These are phyloP conservation scores for Brassicogethes aeneus DNA, from an alignment of 2,888 invertebrate species.

Conservation along the genomic window DNA sequence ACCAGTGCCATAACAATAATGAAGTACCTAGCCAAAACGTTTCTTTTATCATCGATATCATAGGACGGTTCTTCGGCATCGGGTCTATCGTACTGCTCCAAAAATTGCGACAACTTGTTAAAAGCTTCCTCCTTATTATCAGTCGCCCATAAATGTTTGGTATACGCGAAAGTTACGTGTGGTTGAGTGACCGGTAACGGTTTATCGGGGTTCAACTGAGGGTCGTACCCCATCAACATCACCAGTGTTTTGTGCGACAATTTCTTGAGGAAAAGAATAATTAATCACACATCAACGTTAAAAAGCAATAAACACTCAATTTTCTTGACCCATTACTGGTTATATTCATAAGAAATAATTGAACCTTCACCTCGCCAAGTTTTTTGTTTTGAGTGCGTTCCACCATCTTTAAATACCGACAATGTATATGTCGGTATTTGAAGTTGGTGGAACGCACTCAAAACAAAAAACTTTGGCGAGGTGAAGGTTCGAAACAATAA, in stretches of 20 bases:
- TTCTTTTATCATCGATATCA: slow-evolving; percentile 23
- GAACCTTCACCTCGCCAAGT: no score
- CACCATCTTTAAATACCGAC: no score
- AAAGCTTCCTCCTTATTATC: slow-evolving; percentile 68
- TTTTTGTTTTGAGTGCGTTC: no score
- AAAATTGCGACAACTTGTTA: slow-evolving; percentile 69
- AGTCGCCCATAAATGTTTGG: slow-evolving; percentile 92
- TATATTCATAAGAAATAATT: no score
- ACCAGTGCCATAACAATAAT: no score
- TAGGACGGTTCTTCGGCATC: slow-evolving; percentile 43
- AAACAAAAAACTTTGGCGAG: no score
- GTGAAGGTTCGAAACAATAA: no score
- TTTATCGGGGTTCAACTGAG: slow-evolving; percentile 57
- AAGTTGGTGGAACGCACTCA: no score
- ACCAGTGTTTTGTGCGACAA: slow-evolving; percentile 88
- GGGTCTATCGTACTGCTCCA: slow-evolving; percentile 48
- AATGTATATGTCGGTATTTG: no score
- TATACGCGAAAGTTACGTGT: slow-evolving; percentile 87
- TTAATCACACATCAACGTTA: no score
- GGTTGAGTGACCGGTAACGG: slow-evolving; percentile 71
- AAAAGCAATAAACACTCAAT: no score
- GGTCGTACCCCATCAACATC: slow-evolving; percentile 80
- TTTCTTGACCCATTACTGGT: no score
- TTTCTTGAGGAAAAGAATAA: slow-evolving; percentile 50
- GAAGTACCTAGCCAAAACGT: slow-evolving; percentile 25